These are phyloP conservation scores for Lordiphosa clarofinis DNA, from an alignment of 1,140 invertebrate species.

Conservation along the genomic window DNA sequence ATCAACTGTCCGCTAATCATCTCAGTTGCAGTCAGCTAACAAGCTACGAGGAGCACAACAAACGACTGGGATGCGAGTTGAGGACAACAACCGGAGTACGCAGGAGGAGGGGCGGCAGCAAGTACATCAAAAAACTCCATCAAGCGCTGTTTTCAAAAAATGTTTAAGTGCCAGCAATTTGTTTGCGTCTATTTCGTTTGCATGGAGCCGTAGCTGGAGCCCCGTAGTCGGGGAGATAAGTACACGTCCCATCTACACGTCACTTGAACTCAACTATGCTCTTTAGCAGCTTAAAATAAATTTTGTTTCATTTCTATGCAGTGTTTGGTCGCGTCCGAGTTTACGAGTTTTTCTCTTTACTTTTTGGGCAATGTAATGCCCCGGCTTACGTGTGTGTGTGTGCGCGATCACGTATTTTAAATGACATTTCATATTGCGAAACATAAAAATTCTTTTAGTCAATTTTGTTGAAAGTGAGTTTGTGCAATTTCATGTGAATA, in stretches of 20 bases:
- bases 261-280: constrained; percentile 64
- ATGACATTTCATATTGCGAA: constrained; percentile 27
- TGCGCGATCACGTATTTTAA: no score
- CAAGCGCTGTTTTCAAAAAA: constrained; percentile 63
- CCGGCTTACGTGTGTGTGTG: constrained; percentile 9
- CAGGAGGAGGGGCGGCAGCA: constrained; percentile 5
- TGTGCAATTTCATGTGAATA: constrained; percentile 36
- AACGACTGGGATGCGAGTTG: constrained; percentile 8
- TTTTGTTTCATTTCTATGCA: constrained; percentile 59
- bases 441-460: constrained; percentile 56
- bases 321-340: constrained; percentile 26
- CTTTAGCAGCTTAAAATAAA: constrained; percentile 68
- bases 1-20: constrained; percentile 49
- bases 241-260: constrained; percentile 47
- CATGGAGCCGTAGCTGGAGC: constrained; percentile 10
- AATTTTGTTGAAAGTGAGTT: constrained; percentile 32
- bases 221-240: constrained; percentile 38
- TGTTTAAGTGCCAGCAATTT: constrained; percentile 69
- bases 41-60: constrained; percentile 38
- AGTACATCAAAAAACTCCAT: constrained; percentile 54
- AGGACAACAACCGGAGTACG: constrained; percentile 21
- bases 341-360: constrained; percentile 14
- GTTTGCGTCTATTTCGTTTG: constrained; percentile 62
- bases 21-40: constrained; percentile 44
- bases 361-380: constrained; percentile 24